Conservation (phyloP, 2,797 vertebrate genomes). For the Mormyrus hasselquistii region DNA sequence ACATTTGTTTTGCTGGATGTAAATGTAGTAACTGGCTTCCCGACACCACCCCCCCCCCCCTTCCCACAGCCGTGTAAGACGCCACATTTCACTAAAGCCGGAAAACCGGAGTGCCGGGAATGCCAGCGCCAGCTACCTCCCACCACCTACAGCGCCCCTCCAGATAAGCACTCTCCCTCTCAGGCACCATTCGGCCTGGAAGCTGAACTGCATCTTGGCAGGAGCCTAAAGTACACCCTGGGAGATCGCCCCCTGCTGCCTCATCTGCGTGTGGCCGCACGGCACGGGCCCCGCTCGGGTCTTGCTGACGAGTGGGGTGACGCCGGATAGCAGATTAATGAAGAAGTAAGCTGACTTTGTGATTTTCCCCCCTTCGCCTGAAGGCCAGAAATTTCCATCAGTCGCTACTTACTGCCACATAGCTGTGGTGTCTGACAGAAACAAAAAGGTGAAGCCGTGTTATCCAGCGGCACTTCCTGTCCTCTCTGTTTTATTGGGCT, state of each 20-base stretch:
- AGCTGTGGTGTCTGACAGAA: slow-evolving; percentile 61
- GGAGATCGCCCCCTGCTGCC: slow-evolving; percentile 58
- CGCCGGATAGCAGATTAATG: slow-evolving; percentile 67
- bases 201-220: slow-evolving; percentile 23
- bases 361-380: slow-evolving; percentile 66
- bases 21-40: not conserved
- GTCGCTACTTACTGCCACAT: slow-evolving; percentile 68
- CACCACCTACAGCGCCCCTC: not conserved
- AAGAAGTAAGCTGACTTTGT: slow-evolving; percentile 67
- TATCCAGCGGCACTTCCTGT: slow-evolving; percentile 12
- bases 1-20: not conserved
- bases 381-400: slow-evolving; percentile 68
- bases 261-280: slow-evolving; percentile 46
- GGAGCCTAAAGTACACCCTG: slow-evolving; percentile 75
- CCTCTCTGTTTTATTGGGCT: not conserved
- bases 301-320: slow-evolving; percentile 37
- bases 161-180: slow-evolving; percentile 7
- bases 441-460: slow-evolving; percentile 37
- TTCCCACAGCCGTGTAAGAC: not conserved
- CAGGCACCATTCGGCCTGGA: not conserved
- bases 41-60: not conserved
- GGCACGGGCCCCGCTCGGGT: not conserved
- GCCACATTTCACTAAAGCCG: not conserved
- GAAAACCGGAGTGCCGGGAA: not conserved
- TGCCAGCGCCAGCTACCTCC: not conserved